Conservation (phyloP, 2,113 vertebrate genomes). For the Mesoclemmys tuberculata region DNA sequence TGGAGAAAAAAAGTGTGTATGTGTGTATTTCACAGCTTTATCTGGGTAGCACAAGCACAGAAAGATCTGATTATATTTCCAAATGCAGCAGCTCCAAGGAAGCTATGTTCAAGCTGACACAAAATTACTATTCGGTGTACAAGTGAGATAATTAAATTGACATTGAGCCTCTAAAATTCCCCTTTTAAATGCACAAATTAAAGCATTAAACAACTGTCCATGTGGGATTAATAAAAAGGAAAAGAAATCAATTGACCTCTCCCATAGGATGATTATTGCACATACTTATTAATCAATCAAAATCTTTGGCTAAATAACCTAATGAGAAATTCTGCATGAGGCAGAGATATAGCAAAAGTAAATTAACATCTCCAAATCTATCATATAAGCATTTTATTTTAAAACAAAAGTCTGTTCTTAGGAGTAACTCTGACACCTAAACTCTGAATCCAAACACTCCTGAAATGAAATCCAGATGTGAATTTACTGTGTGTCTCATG, state of each 20-base stretch:
- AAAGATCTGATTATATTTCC: no score
- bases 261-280: rapidly evolving
- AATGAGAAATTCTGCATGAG: neutral
- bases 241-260: neutral
- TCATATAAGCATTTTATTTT: neutral
- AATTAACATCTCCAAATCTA: neutral
- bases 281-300: neutral
- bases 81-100: neutral
- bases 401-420: neutral
- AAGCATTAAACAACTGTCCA: neutral
- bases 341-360: neutral
- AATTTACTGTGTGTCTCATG: neutral
- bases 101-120: neutral
- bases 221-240: neutral
- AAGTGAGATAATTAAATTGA: neutral
- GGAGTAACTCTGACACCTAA: neutral
- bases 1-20: neutral
- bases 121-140: neutral
- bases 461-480: neutral
- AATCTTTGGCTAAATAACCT: neutral
- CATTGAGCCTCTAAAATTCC: neutral
- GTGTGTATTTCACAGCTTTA: neutral
- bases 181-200: neutral
- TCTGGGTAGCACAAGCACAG: neutral
- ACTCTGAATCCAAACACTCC: neutral